Evolutionary conservation across 1,140 invertebrate genomes (phyloP).

Genomic region (Cotesia chilonis): DNA sequence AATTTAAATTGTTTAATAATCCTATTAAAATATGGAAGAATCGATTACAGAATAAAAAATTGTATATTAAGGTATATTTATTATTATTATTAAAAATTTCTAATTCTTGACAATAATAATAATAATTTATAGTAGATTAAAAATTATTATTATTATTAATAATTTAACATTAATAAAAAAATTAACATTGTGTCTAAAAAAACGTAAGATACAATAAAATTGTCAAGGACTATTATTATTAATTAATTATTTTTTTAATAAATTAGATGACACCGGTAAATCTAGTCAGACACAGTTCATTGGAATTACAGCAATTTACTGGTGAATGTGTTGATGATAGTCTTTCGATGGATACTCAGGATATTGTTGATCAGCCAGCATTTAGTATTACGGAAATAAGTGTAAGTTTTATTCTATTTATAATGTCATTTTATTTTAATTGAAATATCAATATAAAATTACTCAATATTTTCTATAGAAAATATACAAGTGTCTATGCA

Average conservation of each 20-base stretch:
- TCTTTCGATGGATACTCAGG: conserved; percentile 68
- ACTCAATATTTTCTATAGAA: no score
- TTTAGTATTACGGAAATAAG: conserved; percentile 67
- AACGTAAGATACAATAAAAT: neutral
- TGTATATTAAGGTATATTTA: conserved; percentile 72
- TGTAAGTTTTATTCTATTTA: conserved; percentile 53
- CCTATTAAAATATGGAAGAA: conserved; percentile 85
- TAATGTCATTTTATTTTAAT: neutral
- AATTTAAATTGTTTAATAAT: conserved; percentile 86
- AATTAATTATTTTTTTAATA: conserved; percentile 36
- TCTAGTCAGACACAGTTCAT: conserved; percentile 69
- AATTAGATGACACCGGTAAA: conserved; percentile 80
- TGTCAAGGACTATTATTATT: no score
- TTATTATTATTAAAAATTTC: neutral
- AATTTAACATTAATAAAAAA: no score
- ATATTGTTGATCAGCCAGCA: conserved; percentile 64
- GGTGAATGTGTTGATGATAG: conserved; percentile 66
- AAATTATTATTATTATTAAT: no score
- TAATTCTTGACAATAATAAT: no score
- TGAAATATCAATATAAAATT: no score
- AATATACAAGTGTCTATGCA: no score
- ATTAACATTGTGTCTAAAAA: neutral
- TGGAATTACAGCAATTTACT: conserved; percentile 60
- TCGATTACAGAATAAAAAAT: conserved; percentile 74
- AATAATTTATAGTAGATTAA: no score